Evolutionary conservation across 1,140 invertebrate species (phyloP).

Genomic region (Bilobella aurantiaca): DNA sequence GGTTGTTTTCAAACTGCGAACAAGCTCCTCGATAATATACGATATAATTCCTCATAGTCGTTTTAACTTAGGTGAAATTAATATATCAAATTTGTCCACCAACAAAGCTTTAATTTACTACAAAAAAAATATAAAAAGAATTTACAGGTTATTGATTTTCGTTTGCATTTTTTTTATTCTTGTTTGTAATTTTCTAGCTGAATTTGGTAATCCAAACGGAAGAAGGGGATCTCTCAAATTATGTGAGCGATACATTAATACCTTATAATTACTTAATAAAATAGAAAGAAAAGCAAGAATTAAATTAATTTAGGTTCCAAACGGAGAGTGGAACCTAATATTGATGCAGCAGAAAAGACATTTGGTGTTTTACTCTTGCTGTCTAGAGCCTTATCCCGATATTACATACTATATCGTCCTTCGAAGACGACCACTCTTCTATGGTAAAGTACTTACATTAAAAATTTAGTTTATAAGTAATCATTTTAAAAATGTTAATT

Average conservation of each 20-base stretch:
- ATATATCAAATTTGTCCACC: too few species aligned
- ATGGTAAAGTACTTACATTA: constrained; percentile 39
- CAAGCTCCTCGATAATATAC: too few species aligned
- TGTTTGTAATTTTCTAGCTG: constrained; percentile 32
- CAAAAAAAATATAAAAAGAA: too few species aligned
- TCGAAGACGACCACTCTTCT: constrained; percentile 49
- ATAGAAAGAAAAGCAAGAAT: constrained; percentile 43
- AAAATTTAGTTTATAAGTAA: too few species aligned
- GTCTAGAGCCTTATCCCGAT: constrained; percentile 48
- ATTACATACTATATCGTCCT: constrained; percentile 46
- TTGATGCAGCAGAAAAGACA: constrained; percentile 42
- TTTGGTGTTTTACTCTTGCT: constrained; percentile 45
- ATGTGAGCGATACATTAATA: constrained; percentile 47
- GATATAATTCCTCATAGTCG: too few species aligned
- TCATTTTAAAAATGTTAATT: too few species aligned
- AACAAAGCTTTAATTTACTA: too few species aligned
- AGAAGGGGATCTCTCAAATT: constrained; percentile 39
- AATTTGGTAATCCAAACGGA: constrained; percentile 38
- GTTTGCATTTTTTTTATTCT: not conserved
- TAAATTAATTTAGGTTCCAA: too few species aligned
- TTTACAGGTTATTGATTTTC: too few species aligned
- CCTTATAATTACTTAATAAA: constrained; percentile 42
- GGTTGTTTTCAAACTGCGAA: too few species aligned
- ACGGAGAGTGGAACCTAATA: constrained; percentile 50
- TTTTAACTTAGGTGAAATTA: too few species aligned